These are phyloP conservation scores for Anorthoa munda DNA, from an alignment of 2,888 invertebrate genomes.

Conservation along the genomic window DNA sequence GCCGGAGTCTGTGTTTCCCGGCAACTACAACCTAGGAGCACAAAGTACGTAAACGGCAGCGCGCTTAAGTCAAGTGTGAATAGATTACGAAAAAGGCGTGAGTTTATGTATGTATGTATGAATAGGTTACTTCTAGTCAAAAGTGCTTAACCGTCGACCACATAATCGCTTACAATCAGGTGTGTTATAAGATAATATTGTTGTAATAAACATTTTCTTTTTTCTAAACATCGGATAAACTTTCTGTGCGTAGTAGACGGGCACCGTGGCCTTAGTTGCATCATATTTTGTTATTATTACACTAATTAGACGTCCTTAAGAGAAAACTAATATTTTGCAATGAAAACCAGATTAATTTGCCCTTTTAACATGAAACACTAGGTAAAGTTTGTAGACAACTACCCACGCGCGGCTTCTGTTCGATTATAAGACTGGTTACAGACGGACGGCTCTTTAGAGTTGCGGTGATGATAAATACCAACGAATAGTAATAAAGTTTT, in stretches of 20 bases:
- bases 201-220: background rate
- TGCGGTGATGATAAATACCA: background rate
- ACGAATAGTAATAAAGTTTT: constrained; percentile 1
- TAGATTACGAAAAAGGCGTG: no score
- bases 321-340: constrained; percentile 21
- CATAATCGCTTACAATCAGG: no score
- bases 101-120: no score
- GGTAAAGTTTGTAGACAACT: constrained; percentile 28
- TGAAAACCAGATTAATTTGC: constrained; percentile 43
- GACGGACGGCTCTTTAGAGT: background rate
- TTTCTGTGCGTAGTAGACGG: constrained; percentile 11
- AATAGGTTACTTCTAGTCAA: no score
- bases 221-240: constrained; percentile 18
- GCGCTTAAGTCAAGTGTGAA: no score
- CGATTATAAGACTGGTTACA: background rate
- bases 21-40: no score
- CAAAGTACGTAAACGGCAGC: no score
- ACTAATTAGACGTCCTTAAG: constrained; percentile 14
- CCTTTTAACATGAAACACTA: constrained; percentile 9
- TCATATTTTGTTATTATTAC: constrained; percentile 32
- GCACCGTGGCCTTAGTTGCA: constrained; percentile 1
- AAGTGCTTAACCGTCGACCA: no score
- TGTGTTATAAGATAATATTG: background rate
- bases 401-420: constrained; percentile 30
- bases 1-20: no score